Evolutionary conservation across 2,888 invertebrate species (phyloP).

Genomic region (Leucania comma): DNA sequence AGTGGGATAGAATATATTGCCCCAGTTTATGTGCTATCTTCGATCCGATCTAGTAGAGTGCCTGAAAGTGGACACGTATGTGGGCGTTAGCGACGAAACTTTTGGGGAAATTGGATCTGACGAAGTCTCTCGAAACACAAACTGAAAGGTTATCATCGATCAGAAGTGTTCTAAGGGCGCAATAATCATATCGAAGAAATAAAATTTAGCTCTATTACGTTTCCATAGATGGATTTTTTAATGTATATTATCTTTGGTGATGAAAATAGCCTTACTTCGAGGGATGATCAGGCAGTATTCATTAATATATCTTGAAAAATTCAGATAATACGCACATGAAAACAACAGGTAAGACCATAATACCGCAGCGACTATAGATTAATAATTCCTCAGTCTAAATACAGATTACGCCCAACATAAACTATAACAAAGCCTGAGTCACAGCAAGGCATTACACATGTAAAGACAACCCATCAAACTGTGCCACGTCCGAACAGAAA

Average conservation of each 20-base stretch:
- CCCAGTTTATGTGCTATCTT: slow-evolving; percentile 20
- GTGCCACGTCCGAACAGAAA: neutral
- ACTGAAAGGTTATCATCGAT: slow-evolving; percentile 9
- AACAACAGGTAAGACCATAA: neutral
- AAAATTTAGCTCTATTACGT: too few species aligned
- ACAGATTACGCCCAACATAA: neutral
- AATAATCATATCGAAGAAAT: too few species aligned
- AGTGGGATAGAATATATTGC: neutral
- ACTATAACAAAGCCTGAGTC: slow-evolving; percentile 7
- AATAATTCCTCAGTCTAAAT: slow-evolving; percentile 10
- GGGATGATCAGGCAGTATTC: neutral
- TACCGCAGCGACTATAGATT: neutral
- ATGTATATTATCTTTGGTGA: too few species aligned
- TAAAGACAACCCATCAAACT: slow-evolving; percentile 31
- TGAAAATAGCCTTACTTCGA: neutral
- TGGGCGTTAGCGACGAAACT: slow-evolving; percentile 1
- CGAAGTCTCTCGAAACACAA: slow-evolving; percentile 5
- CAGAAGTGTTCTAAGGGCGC: neutral
- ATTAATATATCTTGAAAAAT: too few species aligned
- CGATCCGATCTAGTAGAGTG: slow-evolving; percentile 16
- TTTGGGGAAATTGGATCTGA: slow-evolving; percentile 31
- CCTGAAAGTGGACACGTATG: slow-evolving; percentile 32
- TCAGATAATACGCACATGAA: too few species aligned
- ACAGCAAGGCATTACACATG: slow-evolving; percentile 9
- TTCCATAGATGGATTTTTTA: too few species aligned